Evolutionary conservation across 2,888 invertebrate species (phyloP), one percentile per base, ranked within the genome.

Genomic region (Eurytoma adleriae): DNA sequence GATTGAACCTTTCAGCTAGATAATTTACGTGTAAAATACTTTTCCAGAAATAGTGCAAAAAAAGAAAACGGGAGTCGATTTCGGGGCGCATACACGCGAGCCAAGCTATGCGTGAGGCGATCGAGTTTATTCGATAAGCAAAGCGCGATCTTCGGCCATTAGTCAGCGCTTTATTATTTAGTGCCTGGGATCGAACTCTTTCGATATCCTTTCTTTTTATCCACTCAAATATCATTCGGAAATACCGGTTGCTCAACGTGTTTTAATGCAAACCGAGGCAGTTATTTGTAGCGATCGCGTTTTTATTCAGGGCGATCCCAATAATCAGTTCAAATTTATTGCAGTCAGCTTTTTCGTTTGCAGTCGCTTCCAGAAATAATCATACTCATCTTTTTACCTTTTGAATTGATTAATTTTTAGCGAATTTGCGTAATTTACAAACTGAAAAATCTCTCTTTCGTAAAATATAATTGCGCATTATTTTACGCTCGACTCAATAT

Each of bases 81-180:
- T 57, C 56, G 30, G 20, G n/a, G 48, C 48, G 27, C 54, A 72
- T 59, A 30, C 52, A 54, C 52, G 27, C 62, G 66, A 40, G 4
- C 40, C 40, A 40, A 3, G 40, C 7, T 4, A 40, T 57, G 64
- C 59, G 76, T 69, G 70, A 67, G 66, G 50, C 50, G n/a, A 16
- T 72, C 50, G 59, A 66, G 50, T 71, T 52, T 78, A 71, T 66
- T 78, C 78, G 71, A 71, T 78, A 71, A 70, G 64, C 77, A 20
- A 54, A 14, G 30, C 20, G 54, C 73, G 48, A 40, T 7, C 50
- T 48, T 18, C 48, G 62, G 40, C 61, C 67, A 78, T 78, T 71
- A 78, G 78, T 71, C 71, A 79, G 64, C 30, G 52, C 52, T 48
- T 70, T 62, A 70, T 79, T 75, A 75, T 64, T 64, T 74, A 50